Evolutionary conservation across 2,113 vertebrate species (phyloP), one percentile per base, ranked within the genome.

Genomic region (Hypomesus transpacificus): DNA sequence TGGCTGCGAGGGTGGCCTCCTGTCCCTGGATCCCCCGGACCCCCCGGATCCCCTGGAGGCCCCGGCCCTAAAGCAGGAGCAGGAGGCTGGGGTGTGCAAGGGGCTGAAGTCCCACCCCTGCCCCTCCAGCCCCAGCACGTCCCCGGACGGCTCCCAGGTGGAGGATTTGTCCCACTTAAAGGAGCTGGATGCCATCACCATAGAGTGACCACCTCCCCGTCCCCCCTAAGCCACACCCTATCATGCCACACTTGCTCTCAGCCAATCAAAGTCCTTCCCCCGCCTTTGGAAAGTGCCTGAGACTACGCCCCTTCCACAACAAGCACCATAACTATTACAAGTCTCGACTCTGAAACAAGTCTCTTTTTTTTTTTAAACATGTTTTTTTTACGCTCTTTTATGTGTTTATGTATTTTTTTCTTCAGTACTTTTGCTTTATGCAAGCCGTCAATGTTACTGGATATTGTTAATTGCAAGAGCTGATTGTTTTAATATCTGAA

Each of bases 251-350:
- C n/a, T 76, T 52, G 82, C 74, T 82, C 78, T 79, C 75, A 67
- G 82, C 75, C 72, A 75, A 68, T 77, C 74, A 28, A 81, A 81
- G 73, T 80, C 70, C 68, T 22, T 82, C 92, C 90, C 89, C 88
- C 87, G 86, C 93, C 91, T 94, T 94, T 94, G 92, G 93, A 93
- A 96, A 96, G 94, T 95, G 94, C 95, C 95, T 96, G 94, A 95
- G 93, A 89, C 92, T 94, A 90, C 89, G 90, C 85, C 87, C 91
- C 91, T 91, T 39, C 71, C 74, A 64, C 70, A 80, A 66, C 74
- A 56, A 78, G 78, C 81, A 74, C 88, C 87, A 1, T 26, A 22
- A 20, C 73, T 14, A 80, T 64, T 66, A 74, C 31, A 70, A 24
- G 58, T 82, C 77, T 78, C 68, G 77, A 82, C 75, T 56, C 53